phyloP scores from a whole-genome alignment of 2,797 vertebrate species.

The Hipposideros larvatus region DNA sequence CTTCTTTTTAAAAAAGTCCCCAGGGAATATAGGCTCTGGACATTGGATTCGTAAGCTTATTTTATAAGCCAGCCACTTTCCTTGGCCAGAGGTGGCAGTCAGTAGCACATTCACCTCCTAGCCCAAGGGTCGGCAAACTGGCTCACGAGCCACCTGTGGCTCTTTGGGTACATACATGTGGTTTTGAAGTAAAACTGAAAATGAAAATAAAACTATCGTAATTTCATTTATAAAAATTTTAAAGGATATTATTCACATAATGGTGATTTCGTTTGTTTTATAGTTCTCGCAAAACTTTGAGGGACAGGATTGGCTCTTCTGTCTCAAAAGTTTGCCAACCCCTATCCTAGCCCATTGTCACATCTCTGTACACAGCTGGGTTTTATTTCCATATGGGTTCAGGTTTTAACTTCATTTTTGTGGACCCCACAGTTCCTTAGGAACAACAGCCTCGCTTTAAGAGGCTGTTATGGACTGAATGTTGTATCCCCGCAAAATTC shows the following conservation, averaged over 20 bases:
- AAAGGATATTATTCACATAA: too few relatives aligned
- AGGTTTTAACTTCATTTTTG: constrained; percentile 3
- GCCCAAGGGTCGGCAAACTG: background rate
- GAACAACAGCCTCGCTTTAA: background rate
- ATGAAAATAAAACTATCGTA: too few relatives aligned
- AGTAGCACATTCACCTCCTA: background rate
- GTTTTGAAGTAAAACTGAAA: too few relatives aligned
- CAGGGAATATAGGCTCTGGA: background rate
- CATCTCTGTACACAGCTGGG: background rate
- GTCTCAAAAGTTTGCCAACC: too few relatives aligned
- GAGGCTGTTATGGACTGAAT: background rate
- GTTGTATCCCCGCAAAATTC: background rate
- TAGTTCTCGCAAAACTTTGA: too few relatives aligned
- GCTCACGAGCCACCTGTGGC: too few relatives aligned
- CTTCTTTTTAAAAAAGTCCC: background rate
- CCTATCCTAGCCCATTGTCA: background rate
- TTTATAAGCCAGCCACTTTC: background rate
- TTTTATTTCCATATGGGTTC: background rate
- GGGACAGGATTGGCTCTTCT: too few relatives aligned
- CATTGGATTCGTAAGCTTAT: background rate
- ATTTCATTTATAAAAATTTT: too few relatives aligned
- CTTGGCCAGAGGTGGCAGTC: background rate
- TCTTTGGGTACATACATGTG: too few relatives aligned
- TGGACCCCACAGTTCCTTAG: background rate
- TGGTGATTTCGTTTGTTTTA: too few relatives aligned